A percentile compares a stretch with the other conserved stretches of the same genome.
These are phyloP conservation scores for Aleiodes sp. DNA, from an alignment of 1,140 invertebrate species.

Conservation along the genomic window DNA sequence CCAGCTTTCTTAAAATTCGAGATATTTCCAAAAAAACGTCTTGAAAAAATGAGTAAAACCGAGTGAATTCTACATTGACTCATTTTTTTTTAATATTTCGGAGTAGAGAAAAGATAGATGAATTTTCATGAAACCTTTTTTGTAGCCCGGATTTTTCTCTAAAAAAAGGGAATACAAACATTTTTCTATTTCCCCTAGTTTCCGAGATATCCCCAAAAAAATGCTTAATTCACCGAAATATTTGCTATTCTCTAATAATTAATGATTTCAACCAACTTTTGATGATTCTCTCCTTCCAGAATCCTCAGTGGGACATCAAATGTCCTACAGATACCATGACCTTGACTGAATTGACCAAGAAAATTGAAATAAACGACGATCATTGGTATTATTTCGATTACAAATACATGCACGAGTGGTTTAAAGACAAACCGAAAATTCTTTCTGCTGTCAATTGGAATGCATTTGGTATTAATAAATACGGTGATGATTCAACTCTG, in stretches of 20 bases:
- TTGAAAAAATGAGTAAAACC: too few species aligned
- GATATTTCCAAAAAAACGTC: too few species aligned
- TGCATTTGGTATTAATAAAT: conserved; percentile 79
- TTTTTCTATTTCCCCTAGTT: too few species aligned
- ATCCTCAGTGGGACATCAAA: conserved; percentile 81
- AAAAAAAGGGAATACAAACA: too few species aligned
- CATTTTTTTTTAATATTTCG: too few species aligned
- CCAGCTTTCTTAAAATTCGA: too few species aligned
- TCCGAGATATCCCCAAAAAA: too few species aligned
- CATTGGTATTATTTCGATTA: conserved; percentile 87
- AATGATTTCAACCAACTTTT: conserved; percentile 16
- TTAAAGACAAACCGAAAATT: conserved; percentile 70
- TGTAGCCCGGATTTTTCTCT: too few species aligned
- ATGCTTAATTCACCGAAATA: conserved; percentile 25
- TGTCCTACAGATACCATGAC: conserved; percentile 68
- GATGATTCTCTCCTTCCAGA: conserved; percentile 53
- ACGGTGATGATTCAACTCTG: conserved; percentile 78
- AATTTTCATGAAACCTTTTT: too few species aligned
- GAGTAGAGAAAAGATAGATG: too few species aligned
- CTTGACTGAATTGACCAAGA: conserved; percentile 72
- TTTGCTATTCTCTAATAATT: too few species aligned
- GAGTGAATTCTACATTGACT: too few species aligned
- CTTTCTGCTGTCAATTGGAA: conserved; percentile 77
- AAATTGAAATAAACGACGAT: conserved; percentile 51
- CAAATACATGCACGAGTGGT: conserved; percentile 80